Percentiles rank a stretch among this genome's conserved stretches.
Evolutionary conservation across 2,797 vertebrate species (phyloP).

Genomic region (Cephalopachus bancanus): DNA sequence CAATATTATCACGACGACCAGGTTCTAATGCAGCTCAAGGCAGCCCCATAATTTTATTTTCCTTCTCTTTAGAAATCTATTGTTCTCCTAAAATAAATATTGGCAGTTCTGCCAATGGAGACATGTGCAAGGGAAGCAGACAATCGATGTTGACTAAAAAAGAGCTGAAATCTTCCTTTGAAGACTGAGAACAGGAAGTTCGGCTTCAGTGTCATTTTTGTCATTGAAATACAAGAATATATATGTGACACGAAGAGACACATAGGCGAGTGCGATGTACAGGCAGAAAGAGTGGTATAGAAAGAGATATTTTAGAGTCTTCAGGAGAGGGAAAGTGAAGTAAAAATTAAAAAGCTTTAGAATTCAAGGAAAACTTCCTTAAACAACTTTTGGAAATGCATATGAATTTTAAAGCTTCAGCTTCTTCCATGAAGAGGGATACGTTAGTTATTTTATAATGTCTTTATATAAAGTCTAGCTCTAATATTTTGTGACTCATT

Average conservation of each 20-base stretch:
- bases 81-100: conserved; percentile 67
- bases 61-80: conserved; percentile 37
- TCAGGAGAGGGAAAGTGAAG: conserved; percentile 11
- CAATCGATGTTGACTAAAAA: conserved; percentile 53
- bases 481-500: conserved; percentile 23
- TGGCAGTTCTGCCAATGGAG: conserved; percentile 52
- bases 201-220: background rate
- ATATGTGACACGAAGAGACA: background rate
- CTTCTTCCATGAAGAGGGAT: conserved; percentile 5
- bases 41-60: conserved; percentile 45
- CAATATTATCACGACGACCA: background rate
- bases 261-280: background rate
- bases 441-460: background rate
- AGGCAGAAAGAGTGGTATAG: background rate
- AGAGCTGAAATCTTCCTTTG: conserved; percentile 17
- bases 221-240: conserved; percentile 30
- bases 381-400: conserved; percentile 24
- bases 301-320: background rate
- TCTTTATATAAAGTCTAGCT: background rate
- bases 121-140: conserved; percentile 28
- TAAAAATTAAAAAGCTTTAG: conserved; percentile 14
- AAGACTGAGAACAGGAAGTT: conserved; percentile 8
- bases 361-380: background rate
- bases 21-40: background rate
- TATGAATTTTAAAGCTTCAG: background rate